Evolutionary conservation across 2,888 invertebrate species (phyloP).

Genomic region (Cerastis leucographa): DNA sequence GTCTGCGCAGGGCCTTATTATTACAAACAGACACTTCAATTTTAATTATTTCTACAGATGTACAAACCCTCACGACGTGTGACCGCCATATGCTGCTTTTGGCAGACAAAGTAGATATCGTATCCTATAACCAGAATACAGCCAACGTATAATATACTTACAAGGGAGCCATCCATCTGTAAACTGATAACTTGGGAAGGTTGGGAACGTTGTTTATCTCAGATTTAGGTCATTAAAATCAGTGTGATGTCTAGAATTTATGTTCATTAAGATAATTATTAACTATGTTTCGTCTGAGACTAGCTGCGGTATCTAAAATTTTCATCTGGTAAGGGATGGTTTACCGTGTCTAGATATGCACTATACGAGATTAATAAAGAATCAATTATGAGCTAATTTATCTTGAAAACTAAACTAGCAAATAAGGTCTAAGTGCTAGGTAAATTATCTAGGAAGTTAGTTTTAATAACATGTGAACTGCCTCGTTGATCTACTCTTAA

Average conservation of each 20-base stretch:
- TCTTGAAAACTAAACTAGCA: too few species aligned
- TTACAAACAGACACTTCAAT: too few species aligned
- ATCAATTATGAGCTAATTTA: too few species aligned
- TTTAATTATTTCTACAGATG: too few species aligned
- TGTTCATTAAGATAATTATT: background rate
- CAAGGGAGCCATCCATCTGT: background rate
- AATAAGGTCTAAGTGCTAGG: too few species aligned
- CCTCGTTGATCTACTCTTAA: too few species aligned
- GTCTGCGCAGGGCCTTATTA: too few species aligned
- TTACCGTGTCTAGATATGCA: background rate
- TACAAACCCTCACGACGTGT: background rate
- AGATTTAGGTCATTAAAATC: slow-evolving; percentile 12
- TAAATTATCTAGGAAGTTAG: too few species aligned
- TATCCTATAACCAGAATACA: background rate
- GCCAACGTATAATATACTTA: background rate
- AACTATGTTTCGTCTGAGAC: background rate
- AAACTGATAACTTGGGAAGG: slow-evolving; percentile 9
- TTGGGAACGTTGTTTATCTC: slow-evolving; percentile 8
- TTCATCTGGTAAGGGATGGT: background rate
- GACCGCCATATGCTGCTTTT: background rate
- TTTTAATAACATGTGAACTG: too few species aligned
- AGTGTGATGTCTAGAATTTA: background rate
- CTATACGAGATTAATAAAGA: background rate
- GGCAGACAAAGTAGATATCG: background rate
- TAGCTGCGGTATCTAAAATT: background rate